Percentiles rank a stretch among this genome's conserved stretches.
Evolutionary conservation across 2,797 vertebrate genomes (phyloP).

Genomic region (Octomys mimax): DNA sequence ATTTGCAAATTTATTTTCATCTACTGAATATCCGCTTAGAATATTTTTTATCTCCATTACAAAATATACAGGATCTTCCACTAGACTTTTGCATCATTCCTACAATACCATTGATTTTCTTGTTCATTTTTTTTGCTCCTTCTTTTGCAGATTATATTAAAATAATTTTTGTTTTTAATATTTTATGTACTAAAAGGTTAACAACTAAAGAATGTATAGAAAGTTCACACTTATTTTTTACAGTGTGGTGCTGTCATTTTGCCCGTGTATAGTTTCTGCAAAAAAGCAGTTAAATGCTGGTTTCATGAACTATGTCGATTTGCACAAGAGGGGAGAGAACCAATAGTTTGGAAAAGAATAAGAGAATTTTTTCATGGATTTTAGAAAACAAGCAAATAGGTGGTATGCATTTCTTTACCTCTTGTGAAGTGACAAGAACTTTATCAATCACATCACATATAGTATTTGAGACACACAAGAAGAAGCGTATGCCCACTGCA

Average conservation of each 20-base stretch:
- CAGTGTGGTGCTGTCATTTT: neutral
- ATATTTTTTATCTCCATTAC: neutral
- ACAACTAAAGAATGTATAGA: neutral
- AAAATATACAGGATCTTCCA: neutral
- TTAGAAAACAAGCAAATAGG: neutral
- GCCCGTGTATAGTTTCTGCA: neutral
- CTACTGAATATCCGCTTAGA: neutral
- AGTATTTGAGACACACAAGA: neutral
- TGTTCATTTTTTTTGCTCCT: neutral
- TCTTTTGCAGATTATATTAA: neutral
- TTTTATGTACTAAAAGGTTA: neutral
- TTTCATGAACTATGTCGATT: neutral
- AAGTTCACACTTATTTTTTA: neutral
- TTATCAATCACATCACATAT: neutral
- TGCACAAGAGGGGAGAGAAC: neutral
- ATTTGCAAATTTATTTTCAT: neutral
- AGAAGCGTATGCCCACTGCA: neutral
- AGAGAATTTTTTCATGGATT: neutral
- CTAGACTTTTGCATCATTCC: neutral
- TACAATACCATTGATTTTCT: neutral
- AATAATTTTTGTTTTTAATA: neutral
- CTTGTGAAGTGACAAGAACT: neutral
- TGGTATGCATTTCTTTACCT: neutral
- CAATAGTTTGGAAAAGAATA: neutral
- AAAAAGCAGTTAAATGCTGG: neutral